Evolutionary conservation across 2,888 invertebrate genomes (phyloP), one percentile per base, ranked within the genome.

Genomic region (Caenorhabditis virilis): DNA sequence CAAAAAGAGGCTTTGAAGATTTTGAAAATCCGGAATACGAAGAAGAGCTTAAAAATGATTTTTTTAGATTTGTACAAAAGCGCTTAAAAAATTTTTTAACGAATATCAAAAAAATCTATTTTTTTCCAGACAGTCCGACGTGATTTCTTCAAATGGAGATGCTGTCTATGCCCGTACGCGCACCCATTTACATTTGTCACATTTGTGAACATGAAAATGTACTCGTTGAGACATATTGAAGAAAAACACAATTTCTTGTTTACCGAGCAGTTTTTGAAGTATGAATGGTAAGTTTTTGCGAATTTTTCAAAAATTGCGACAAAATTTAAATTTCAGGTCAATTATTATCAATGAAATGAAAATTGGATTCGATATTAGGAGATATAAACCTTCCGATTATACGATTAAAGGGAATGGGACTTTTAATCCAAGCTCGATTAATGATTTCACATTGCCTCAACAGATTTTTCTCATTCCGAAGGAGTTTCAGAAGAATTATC

Each of bases 111-210:
- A 20, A 16, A 26, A 16, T 7, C 22, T 4, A 11, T 15, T n/a
- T 38, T 15, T 41, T 23, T 39, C 27, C 39, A 53, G 50, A 56
- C 30, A 13, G 0, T 25, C 0, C 33, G 39, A 11, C 22, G 18
- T 6, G 62, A 62, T 35, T 52, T 45, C 22, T 62, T 43, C 56
- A 52, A 53, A 45, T 62, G 62, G 62, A 45, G 53, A 9, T 62
- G 62, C 23, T 49, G 38, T 26, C 49, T 62, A 1, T 62, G 62
- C 30, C 56, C 52, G 2, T 16, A 33, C 15, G 20, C 52, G 1
- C 51, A 36, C 13, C 38, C 56, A 26, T n/a, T 26, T 18, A 39
- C 36, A 3, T 62, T 62, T 27, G 38, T 45, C 27, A 62, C 62
- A 1, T 47, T 26, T n/a, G 38, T 56, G n/a, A 48, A 52, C 9